Evolutionary conservation across 2,113 vertebrate genomes (phyloP).

Genomic region (Phaethon lepturus): DNA sequence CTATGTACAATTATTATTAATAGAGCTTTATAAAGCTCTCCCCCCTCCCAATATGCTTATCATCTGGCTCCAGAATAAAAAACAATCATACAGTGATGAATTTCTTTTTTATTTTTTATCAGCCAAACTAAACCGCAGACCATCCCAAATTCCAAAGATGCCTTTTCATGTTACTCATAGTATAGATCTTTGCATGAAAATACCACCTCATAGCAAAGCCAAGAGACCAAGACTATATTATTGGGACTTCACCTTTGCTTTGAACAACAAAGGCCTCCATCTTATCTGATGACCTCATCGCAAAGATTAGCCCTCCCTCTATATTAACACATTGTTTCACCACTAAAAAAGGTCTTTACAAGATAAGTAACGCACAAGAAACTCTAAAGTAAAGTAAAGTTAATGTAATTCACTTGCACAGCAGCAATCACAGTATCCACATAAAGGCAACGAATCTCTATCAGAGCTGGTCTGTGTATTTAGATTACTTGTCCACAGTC

Average conservation of each 20-base stretch:
- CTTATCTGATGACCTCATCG: background rate
- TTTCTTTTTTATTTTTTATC: background rate
- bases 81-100: background rate
- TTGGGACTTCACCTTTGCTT: background rate
- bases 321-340: background rate
- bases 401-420: background rate
- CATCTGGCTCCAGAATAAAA: background rate
- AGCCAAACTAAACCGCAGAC: background rate
- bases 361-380: background rate
- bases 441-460: background rate
- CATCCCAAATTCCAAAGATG: background rate
- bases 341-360: background rate
- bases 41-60: background rate
- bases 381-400: background rate
- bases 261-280: background rate
- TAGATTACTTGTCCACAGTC: background rate
- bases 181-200: background rate
- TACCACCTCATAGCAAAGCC: background rate
- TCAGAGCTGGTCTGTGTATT: background rate
- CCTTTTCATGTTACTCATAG: background rate
- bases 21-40: background rate
- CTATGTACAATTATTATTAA: background rate
- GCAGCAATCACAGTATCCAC: background rate
- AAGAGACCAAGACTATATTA: background rate
- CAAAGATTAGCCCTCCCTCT: background rate